Conservation (phyloP, 2,113 vertebrate species). For the Acanthochromis polyacanthus region DNA sequence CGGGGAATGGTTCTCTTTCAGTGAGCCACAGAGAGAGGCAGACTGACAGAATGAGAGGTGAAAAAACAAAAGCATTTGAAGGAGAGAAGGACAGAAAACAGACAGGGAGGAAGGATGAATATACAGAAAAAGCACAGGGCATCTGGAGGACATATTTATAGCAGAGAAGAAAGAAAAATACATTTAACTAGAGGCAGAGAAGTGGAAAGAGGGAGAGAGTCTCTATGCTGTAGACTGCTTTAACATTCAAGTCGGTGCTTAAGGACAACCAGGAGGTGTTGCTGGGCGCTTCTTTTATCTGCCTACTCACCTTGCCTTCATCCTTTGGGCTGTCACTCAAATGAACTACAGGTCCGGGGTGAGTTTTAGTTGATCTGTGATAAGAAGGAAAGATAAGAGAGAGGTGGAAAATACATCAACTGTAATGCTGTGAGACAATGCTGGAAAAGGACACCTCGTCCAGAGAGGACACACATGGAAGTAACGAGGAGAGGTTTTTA, state of each 20-base stretch:
- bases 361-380: slow-evolving; percentile 95
- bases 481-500: neutral
- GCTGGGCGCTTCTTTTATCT: slow-evolving; percentile 21
- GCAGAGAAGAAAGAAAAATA: neutral
- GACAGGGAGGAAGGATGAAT: neutral
- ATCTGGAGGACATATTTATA: neutral
- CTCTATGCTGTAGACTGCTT: neutral
- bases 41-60: neutral
- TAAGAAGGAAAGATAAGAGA: slow-evolving; percentile 24
- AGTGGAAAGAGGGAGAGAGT: neutral
- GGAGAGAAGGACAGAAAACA: neutral
- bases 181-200: slow-evolving; percentile 18
- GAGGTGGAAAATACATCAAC: slow-evolving; percentile 9
- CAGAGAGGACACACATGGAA: neutral
- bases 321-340: slow-evolving; percentile 98
- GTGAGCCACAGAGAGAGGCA: neutral
- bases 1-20: neutral
- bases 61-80: too few species aligned
- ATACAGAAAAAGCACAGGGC: neutral
- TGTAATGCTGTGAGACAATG: neutral
- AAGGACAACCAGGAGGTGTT: slow-evolving; percentile 9
- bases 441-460: neutral
- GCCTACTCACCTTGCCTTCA: slow-evolving; percentile 95
- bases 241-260: neutral
- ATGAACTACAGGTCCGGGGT: slow-evolving; percentile 98